Percentiles rank a stretch among this genome's conserved stretches.
phyloP scores from a whole-genome alignment of 2,113 vertebrate species.

The Perca schrenkii region DNA sequence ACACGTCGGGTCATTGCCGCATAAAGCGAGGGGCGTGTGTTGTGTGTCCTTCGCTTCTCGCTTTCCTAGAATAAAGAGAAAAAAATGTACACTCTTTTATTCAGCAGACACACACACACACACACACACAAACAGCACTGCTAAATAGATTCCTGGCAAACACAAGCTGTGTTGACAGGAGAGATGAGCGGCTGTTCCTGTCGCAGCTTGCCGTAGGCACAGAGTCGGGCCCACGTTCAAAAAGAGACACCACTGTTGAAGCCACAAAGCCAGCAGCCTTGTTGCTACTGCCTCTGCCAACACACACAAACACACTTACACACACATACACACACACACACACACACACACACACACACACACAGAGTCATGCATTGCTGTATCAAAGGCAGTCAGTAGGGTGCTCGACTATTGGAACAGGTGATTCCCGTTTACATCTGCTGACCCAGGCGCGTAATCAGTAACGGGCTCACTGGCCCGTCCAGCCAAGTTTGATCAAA shows the following conservation, averaged over 20 bases:
- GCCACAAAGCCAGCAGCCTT: constrained; percentile 77
- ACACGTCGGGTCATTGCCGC: constrained; percentile 65
- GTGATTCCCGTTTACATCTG: constrained; percentile 85
- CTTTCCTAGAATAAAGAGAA: constrained; percentile 66
- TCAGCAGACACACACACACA: constrained; percentile 50
- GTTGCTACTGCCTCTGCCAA: constrained; percentile 81
- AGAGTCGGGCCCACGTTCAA: constrained; percentile 66
- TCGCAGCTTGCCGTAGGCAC: constrained; percentile 78
- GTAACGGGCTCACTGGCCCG: no score
- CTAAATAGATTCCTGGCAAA: constrained; percentile 81
- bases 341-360: constrained; percentile 53
- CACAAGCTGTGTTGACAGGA: constrained; percentile 83
- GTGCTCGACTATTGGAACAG: constrained; percentile 85
- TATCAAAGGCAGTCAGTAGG: constrained; percentile 79
- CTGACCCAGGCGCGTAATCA: constrained; percentile 35
- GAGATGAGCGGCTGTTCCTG: constrained; percentile 82
- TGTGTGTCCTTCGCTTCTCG: constrained; percentile 64
- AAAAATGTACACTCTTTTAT: constrained; percentile 69
- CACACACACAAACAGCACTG: constrained; percentile 69
- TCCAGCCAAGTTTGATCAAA: no score
- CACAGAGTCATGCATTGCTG: constrained; percentile 40
- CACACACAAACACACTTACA: constrained; percentile 50
- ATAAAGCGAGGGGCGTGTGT: constrained; percentile 66
- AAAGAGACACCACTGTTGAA: constrained; percentile 73
- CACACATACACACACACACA: constrained; percentile 25